A percentile compares a stretch with the other conserved stretches of the same genome.
phyloP scores from a whole-genome alignment of 2,797 vertebrate genomes.

The Nannoperca australis region DNA sequence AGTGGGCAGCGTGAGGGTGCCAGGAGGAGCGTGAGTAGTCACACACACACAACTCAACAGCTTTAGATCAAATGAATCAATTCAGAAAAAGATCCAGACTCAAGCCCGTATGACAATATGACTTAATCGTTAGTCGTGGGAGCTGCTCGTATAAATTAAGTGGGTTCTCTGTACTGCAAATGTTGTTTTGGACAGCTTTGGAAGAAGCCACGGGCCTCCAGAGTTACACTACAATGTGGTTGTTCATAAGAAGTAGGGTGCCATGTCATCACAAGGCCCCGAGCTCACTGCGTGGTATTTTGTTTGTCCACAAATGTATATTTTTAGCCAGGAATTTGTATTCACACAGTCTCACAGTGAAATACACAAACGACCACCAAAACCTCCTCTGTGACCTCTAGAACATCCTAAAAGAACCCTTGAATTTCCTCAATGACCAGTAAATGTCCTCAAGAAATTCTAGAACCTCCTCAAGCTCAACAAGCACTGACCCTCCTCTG shows the following conservation, averaged over 20 bases:
- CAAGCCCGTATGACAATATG: not conserved
- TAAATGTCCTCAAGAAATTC: rapidly evolving
- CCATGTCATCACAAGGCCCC: constrained; percentile 36
- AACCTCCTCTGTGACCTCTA: not conserved
- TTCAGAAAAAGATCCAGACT: not conserved
- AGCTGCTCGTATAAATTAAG: not conserved
- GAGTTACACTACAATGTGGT: constrained; percentile 12
- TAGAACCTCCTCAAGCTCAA: not conserved
- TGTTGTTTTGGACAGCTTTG: constrained; percentile 1
- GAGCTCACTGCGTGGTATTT: constrained; percentile 14
- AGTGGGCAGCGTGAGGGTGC: constrained; percentile 95
- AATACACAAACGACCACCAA: not conserved
- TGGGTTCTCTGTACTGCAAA: constrained; percentile 20
- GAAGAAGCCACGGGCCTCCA: constrained; percentile 13
- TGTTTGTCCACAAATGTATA: not conserved
- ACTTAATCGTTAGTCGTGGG: not conserved
- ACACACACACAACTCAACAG: not conserved
- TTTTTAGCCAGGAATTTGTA: constrained; percentile 18
- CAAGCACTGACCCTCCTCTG: not conserved
- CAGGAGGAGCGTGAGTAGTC: constrained; percentile 92
- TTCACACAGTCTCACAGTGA: not conserved
- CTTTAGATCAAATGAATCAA: not conserved
- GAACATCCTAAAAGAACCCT: not conserved
- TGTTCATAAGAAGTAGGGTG: constrained; percentile 32
- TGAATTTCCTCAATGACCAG: not conserved